A percentile compares a stretch with the other conserved stretches of the same genome.
Conservation (phyloP, 2,113 vertebrate species). For the Laticauda colubrina region DNA sequence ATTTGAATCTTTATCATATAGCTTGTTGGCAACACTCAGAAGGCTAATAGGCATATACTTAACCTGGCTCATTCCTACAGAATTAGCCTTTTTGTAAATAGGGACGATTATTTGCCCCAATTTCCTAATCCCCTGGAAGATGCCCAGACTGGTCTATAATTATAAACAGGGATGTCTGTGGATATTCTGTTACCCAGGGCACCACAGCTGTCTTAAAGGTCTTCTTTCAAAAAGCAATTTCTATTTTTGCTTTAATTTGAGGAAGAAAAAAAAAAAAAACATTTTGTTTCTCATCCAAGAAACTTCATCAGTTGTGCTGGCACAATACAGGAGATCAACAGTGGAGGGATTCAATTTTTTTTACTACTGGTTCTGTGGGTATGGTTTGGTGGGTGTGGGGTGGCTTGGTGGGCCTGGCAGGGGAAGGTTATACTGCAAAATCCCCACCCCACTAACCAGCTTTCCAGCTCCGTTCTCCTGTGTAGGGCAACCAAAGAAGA, state of each 20-base stretch:
- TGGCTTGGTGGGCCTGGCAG: no score
- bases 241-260: background rate
- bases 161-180: background rate
- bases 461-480: no score
- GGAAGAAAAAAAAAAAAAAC: background rate
- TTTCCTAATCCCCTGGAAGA: background rate
- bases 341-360: no score
- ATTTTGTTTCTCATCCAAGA: background rate
- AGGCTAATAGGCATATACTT: background rate
- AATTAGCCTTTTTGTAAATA: background rate
- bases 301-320: background rate
- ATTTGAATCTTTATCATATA: background rate
- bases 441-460: no score
- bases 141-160: background rate
- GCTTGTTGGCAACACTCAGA: background rate
- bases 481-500: no score
- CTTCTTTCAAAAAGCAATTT: background rate
- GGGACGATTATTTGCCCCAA: background rate
- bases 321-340: background rate
- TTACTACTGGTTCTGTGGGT: no score
- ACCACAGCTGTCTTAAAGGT: background rate
- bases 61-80: background rate
- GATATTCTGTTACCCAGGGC: background rate
- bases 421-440: no score
- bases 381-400: no score